Percentiles rank a stretch among this genome's conserved stretches.
Conservation (phyloP, 2,797 vertebrate genomes). For the Falco biarmicus region DNA sequence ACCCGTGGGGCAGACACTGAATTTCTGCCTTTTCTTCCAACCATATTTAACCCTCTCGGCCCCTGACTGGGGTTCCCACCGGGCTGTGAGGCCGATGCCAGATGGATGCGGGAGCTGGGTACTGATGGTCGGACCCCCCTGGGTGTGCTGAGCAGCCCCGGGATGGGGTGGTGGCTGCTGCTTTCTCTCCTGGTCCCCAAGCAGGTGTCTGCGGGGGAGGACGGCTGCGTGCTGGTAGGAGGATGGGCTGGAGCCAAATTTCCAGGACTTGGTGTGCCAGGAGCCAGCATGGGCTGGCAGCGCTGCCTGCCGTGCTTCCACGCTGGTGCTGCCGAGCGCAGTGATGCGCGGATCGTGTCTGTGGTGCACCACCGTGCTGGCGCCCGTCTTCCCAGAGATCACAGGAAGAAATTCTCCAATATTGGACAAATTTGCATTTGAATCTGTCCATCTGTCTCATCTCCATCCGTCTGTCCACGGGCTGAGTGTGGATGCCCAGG, state of each 20-base stretch:
- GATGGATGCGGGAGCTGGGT: not conserved
- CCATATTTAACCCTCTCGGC: not conserved
- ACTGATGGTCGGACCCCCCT: not conserved
- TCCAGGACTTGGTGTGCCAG: not conserved
- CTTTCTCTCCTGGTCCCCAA: not conserved
- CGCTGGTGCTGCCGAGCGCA: rapidly evolving
- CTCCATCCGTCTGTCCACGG: rapidly evolving
- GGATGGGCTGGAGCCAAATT: not conserved
- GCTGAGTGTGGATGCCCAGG: not conserved
- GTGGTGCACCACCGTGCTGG: not conserved
- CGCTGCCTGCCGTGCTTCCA: not conserved
- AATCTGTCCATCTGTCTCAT: not conserved
- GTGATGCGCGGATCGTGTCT: not conserved
- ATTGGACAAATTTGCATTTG: not conserved
- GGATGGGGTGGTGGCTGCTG: not conserved
- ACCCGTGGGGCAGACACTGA: not conserved
- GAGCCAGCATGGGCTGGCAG: not conserved
- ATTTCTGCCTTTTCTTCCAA: not conserved
- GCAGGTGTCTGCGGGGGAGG: not conserved
- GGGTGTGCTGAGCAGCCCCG: not conserved
- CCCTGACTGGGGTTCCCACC: not conserved
- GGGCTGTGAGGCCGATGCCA: not conserved
- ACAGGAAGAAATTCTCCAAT: not conserved
- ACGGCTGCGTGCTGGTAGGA: not conserved
- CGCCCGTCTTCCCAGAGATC: not conserved